Conservation (phyloP, 2,888 invertebrate species). For the Heliconius aoede region DNA sequence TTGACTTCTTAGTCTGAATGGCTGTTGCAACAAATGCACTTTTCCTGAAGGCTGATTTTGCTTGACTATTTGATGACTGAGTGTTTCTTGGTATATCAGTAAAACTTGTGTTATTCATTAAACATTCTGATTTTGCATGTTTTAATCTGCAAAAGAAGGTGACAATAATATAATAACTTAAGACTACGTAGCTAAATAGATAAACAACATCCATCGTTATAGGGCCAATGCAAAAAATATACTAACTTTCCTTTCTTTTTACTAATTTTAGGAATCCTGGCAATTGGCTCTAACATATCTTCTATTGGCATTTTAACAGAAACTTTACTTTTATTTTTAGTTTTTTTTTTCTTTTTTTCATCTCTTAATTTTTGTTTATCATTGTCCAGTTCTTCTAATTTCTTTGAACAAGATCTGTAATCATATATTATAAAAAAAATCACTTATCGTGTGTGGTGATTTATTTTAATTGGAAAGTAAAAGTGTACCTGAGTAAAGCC, state of each 20-base stretch:
- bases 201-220: not conserved
- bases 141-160: slow-evolving; percentile 64
- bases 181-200: not conserved
- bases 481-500: slow-evolving; percentile 80
- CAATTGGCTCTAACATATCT: slow-evolving; percentile 68
- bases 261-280: slow-evolving; percentile 68
- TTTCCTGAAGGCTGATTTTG: slow-evolving; percentile 83
- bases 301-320: slow-evolving; percentile 74
- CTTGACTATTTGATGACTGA: slow-evolving; percentile 60
- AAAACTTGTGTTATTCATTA: slow-evolving; percentile 73
- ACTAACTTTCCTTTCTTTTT: slow-evolving; percentile 82
- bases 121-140: slow-evolving; percentile 70
- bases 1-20: slow-evolving; percentile 71
- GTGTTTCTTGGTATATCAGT: slow-evolving; percentile 74
- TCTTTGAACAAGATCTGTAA: slow-evolving; percentile 86
- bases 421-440: not conserved
- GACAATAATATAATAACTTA: too few relatives aligned
- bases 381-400: slow-evolving; percentile 80
- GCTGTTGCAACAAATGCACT: slow-evolving; percentile 85
- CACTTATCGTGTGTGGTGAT: not conserved
- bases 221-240: slow-evolving; percentile 12
- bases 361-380: slow-evolving; percentile 73
- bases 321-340: slow-evolving; percentile 70
- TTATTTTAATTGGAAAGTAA: not conserved
- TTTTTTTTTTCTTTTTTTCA: slow-evolving; percentile 79